Evolutionary conservation across 2,797 vertebrate genomes (phyloP).

Genomic region (Sphenopsis melanotis): DNA sequence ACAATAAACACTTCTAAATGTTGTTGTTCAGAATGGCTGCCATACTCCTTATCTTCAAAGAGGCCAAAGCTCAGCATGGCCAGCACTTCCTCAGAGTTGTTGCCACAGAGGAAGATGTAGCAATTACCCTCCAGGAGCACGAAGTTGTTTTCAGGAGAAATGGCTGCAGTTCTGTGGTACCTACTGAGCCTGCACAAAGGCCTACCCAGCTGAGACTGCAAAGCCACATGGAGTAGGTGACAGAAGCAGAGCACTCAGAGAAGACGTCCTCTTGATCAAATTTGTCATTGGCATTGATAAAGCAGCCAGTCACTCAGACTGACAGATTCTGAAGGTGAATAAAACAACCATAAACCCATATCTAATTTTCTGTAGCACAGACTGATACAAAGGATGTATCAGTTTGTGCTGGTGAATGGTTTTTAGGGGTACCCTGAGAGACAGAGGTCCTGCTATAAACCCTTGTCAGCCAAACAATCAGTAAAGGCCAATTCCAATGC

Average conservation of each 20-base stretch:
- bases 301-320: background rate
- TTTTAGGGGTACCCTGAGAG: background rate
- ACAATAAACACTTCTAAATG: background rate
- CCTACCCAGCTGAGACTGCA: background rate
- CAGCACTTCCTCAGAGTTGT: background rate
- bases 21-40: background rate
- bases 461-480: background rate
- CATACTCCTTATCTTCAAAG: background rate
- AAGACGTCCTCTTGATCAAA: background rate
- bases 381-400: background rate
- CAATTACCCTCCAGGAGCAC: background rate
- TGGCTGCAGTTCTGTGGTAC: background rate
- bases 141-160: background rate
- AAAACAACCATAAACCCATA: background rate
- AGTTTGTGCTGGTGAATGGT: background rate
- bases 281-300: background rate
- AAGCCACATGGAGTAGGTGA: background rate
- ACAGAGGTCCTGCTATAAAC: background rate
- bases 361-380: background rate
- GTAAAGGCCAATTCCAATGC: background rate
- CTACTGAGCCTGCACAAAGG: background rate
- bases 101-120: background rate
- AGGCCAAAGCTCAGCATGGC: background rate
- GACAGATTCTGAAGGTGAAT: background rate
- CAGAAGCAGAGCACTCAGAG: background rate